phyloP scores from a whole-genome alignment of 2,113 vertebrate species.

The Cinclus mexicanus region DNA sequence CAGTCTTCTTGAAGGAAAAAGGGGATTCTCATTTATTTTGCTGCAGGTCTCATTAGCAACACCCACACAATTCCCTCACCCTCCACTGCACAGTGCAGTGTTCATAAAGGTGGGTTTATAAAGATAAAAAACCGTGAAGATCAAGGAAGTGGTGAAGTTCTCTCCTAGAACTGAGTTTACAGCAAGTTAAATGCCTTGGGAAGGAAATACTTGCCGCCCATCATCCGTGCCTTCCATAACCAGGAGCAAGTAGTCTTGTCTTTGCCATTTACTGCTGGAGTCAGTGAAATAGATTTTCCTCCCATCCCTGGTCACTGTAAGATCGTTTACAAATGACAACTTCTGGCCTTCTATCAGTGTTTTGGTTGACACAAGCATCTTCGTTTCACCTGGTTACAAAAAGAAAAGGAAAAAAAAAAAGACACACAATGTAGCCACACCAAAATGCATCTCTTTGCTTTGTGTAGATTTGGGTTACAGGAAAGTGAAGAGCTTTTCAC shows the following conservation, averaged over 20 bases:
- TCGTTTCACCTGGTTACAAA: conserved; percentile 77
- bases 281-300: conserved; percentile 95
- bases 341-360: conserved; percentile 83
- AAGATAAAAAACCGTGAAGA: neutral
- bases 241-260: conserved; percentile 85
- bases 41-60: neutral
- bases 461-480: neutral
- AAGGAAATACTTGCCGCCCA: conserved; percentile 81
- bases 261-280: conserved; percentile 96
- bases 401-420: neutral
- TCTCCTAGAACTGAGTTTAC: neutral
- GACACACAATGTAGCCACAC: neutral
- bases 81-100: neutral
- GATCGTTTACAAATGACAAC: conserved; percentile 91
- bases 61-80: neutral
- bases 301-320: conserved; percentile 88
- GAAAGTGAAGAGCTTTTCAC: neutral
- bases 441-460: neutral
- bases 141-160: neutral
- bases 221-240: conserved; percentile 94
- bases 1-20: neutral
- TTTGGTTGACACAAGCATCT: conserved; percentile 79
- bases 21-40: neutral
- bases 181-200: neutral
- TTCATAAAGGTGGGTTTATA: neutral